Base-by-base conservation (phyloP, 2,113 vertebrate species). In the Tragelaphus imberbis region DNA sequence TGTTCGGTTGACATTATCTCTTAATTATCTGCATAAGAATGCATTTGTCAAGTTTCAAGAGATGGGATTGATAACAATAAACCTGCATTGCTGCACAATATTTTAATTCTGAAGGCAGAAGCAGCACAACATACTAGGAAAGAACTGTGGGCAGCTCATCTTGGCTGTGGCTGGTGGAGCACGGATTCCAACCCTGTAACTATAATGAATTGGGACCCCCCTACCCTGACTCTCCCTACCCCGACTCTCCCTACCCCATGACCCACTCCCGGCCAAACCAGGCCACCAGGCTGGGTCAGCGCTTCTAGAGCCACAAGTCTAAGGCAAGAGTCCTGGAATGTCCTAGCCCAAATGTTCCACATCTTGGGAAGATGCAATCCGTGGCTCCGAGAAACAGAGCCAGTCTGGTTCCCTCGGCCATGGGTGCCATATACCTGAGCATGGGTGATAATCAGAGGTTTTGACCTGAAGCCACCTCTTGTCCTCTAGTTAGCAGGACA, bases 11-110 rank as follows among this genome's bases (percentile, higher is more conserved):
- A 97, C 97, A 95, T 97, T 96, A 90, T 98, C 98, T 98, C 97
- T 97, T 98, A 98, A 98, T 98, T 98, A 98, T 96, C 97, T 96
- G 95, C 95, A 84, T 97, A 80, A 93, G 88, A 98, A 98, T 98
- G 80, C 95, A 84, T 98, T 97, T 98, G 97, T 98, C 98, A 97
- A 93, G 96, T 97, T 97, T 94, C 96, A n/a, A 17, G 88, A 97
- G 97, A 97, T 97, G 91, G 97, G 90, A 89, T 93, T 94, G 97
- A 94, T 96, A 98, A 97, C 94, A 94, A 82, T 79, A 97, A 98
- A 79, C 90, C 95, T 94, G 93, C 59, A 92, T 94, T 93, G 95
- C 92, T 94, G 88, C 80, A 96, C 92, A 97, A 94, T 93, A 90
- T 97, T 97, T 95, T 88, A 97, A 97, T 95, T 97, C 93, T 84